A percentile compares a stretch with the other conserved stretches of the same genome.
Evolutionary conservation across 2,113 vertebrate genomes (phyloP).

Genomic region (Caretta caretta): DNA sequence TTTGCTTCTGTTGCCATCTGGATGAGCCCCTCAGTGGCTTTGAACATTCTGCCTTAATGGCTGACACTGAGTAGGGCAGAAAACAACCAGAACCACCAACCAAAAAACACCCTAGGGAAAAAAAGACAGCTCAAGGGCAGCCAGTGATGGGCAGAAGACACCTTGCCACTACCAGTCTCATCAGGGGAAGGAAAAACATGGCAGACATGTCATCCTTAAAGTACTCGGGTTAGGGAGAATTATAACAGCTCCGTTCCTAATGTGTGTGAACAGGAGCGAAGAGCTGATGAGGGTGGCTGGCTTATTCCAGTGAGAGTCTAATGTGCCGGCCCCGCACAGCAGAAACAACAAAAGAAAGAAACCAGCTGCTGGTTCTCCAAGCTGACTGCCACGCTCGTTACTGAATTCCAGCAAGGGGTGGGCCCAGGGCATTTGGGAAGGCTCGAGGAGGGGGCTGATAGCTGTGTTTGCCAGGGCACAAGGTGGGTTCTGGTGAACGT

Average conservation of each 20-base stretch:
- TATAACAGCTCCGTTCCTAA: background rate
- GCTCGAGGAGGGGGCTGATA: background rate
- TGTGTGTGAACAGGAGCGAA: background rate
- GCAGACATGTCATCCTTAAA: background rate
- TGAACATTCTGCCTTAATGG: constrained; percentile 11
- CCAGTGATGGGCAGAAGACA: constrained; percentile 33
- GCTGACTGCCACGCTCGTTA: rapidly evolving
- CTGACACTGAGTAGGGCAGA: background rate
- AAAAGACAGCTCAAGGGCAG: constrained; percentile 67
- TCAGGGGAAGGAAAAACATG: background rate
- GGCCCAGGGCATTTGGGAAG: background rate
- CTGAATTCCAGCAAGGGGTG: rapidly evolving
- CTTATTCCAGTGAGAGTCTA: rapidly evolving
- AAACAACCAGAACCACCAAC: constrained; percentile 24
- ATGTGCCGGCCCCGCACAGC: background rate
- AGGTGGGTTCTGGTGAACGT: rapidly evolving
- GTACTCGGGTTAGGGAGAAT: background rate
- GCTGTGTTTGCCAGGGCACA: rapidly evolving
- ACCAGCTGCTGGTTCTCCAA: rapidly evolving
- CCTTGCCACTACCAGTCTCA: constrained; percentile 53
- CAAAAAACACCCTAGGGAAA: background rate
- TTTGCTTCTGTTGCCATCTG: background rate
- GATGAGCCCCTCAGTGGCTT: constrained; percentile 30
- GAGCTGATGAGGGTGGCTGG: background rate
- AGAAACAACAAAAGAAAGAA: background rate